These are phyloP conservation scores for Porites cylindrica DNA, from an alignment of 92 coral and sea anemone species.

Conservation along the genomic window DNA sequence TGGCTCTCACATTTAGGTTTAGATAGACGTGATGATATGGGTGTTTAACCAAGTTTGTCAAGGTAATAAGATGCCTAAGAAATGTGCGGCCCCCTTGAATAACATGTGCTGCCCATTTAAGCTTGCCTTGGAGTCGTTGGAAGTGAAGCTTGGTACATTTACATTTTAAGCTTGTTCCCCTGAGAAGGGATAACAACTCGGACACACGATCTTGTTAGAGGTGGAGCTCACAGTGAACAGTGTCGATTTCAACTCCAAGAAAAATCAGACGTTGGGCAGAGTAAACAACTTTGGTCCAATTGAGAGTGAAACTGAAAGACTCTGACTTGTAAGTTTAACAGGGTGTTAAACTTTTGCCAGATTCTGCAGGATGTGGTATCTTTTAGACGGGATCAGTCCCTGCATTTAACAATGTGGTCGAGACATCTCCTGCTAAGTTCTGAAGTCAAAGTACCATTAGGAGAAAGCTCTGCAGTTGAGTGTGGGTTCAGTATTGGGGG, in stretches of 20 bases:
- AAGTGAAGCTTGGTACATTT: not conserved
- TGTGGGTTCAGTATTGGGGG: not conserved
- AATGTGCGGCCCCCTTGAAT: not conserved
- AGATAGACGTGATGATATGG: not conserved
- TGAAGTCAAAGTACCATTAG: not conserved
- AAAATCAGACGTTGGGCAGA: no score
- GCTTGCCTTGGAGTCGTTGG: not conserved
- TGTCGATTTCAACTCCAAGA: no score
- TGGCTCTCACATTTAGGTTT: not conserved
- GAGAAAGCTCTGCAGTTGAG: conserved; percentile 24
- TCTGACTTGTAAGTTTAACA: no score
- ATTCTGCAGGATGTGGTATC: not conserved
- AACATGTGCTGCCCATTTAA: not conserved
- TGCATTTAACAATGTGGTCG: not conserved
- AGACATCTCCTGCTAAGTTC: conserved; percentile 17
- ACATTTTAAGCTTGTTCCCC: not conserved
- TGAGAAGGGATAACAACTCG: not conserved
- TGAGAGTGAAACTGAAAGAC: no score
- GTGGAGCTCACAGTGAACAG: not conserved
- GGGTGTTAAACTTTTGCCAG: no score
- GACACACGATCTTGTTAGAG: not conserved
- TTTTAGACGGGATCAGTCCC: not conserved
- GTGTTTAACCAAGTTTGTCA: no score
- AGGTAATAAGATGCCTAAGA: not conserved
- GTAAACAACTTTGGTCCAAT: no score